phyloP scores from a whole-genome alignment of 2,888 invertebrate species.

The Cheilosia urbana region DNA sequence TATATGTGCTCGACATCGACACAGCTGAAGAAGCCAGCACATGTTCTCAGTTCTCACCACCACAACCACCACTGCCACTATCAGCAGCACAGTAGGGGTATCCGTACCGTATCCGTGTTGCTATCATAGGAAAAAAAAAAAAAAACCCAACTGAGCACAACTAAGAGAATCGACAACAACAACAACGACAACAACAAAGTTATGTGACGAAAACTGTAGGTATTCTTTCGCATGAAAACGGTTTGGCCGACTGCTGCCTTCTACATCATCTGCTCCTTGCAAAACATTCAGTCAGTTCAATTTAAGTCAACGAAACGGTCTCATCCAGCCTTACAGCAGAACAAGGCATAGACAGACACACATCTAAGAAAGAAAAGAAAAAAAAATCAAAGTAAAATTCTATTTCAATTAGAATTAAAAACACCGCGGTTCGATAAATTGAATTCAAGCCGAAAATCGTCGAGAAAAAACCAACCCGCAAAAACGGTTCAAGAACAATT shows the following conservation, averaged over 20 bases:
- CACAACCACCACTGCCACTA: constrained; percentile 6
- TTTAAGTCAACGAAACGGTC: constrained; percentile 74
- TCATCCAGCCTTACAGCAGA: constrained; percentile 61
- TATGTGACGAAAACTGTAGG: constrained; percentile 20
- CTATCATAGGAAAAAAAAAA: constrained; percentile 7
- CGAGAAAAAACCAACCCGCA: constrained; percentile 19
- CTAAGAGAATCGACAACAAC: constrained; percentile 51
- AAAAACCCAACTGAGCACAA: constrained; percentile 37
- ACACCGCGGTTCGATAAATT: constrained; percentile 30
- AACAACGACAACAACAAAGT: neutral
- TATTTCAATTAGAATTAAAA: constrained; percentile 14
- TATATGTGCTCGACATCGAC: constrained; percentile 39
- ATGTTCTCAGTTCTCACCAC: constrained; percentile 34
- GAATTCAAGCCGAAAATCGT: constrained; percentile 37
- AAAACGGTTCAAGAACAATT: constrained; percentile 41
- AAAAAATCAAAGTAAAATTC: constrained; percentile 24
- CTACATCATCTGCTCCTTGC: constrained; percentile 82
- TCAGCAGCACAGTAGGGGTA: constrained; percentile 53
- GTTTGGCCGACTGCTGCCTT: constrained; percentile 62
- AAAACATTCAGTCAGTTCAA: constrained; percentile 78
- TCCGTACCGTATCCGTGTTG: constrained; percentile 45
- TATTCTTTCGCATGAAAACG: constrained; percentile 66
- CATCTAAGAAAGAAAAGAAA: constrained; percentile 1
- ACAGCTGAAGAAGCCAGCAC: constrained; percentile 64
- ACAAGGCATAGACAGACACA: constrained; percentile 36